phyloP scores from a whole-genome alignment of 2,888 invertebrate genomes.

The Scaeva pyrastri region DNA sequence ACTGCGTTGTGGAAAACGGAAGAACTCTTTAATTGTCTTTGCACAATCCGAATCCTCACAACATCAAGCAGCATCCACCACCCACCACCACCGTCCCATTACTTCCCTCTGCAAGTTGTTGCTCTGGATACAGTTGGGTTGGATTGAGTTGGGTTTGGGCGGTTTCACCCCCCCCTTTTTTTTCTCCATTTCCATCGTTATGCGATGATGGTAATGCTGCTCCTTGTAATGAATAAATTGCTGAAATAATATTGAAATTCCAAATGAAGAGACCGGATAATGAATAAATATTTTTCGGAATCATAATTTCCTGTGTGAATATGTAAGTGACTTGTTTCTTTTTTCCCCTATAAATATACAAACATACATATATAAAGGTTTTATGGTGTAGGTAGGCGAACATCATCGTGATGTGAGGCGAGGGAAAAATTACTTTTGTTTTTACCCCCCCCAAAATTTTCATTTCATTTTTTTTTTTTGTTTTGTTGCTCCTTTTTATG shows the following conservation, averaged over 20 bases:
- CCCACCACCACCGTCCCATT: not conserved
- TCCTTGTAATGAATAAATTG: slow-evolving; percentile 62
- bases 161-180: not conserved
- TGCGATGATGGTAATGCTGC: slow-evolving; percentile 1
- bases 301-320: slow-evolving; percentile 64
- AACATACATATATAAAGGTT: not conserved
- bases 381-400: not conserved
- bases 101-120: not conserved
- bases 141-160: not conserved
- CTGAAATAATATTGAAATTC: slow-evolving; percentile 57
- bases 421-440: slow-evolving; percentile 5
- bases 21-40: slow-evolving; percentile 18
- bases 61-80: too few relatives aligned
- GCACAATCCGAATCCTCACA: not conserved
- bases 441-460: not conserved
- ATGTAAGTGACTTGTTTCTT: slow-evolving; percentile 56
- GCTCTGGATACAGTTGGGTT: not conserved
- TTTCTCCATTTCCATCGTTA: too few relatives aligned
- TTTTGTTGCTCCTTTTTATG: slow-evolving; percentile 5
- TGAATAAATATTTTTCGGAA: slow-evolving; percentile 52
- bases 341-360: not conserved
- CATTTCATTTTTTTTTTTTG: not conserved
- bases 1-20: not conserved
- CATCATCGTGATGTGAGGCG: too few relatives aligned
- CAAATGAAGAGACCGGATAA: slow-evolving; percentile 64